These are phyloP conservation scores for Morus bassanus DNA, from an alignment of 2,797 vertebrate species.

Conservation along the genomic window DNA sequence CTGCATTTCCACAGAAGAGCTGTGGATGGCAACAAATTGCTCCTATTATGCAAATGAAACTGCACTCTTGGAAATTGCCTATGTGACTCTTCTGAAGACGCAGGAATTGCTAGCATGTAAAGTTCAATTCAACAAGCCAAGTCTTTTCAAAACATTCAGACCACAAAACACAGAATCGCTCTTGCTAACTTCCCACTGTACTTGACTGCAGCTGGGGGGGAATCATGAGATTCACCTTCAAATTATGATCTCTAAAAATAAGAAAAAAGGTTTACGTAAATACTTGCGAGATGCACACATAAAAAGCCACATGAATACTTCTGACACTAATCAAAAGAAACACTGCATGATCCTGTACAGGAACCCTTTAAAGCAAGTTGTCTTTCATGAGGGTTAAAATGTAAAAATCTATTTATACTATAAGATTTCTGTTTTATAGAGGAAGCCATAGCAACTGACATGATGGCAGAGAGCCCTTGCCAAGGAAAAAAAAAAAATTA, in stretches of 20 bases:
- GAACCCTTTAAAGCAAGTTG: neutral
- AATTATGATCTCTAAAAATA: neutral
- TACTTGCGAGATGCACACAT: neutral
- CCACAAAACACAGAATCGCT: neutral
- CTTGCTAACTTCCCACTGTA: neutral
- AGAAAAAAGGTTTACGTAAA: neutral
- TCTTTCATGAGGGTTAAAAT: neutral
- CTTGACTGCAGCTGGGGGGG: neutral
- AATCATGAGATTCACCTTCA: neutral
- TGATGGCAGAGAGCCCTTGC: neutral
- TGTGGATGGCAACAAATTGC: constrained; percentile 68
- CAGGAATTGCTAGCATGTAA: neutral
- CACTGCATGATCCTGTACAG: neutral
- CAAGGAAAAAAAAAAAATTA: constrained; percentile 15
- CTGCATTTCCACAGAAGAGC: constrained; percentile 60
- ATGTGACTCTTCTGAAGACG: constrained; percentile 39
- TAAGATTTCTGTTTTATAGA: constrained; percentile 22
- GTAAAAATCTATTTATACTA: neutral
- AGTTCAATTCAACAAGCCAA: constrained; percentile 46
- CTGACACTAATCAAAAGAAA: neutral
- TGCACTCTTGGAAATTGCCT: constrained; percentile 50
- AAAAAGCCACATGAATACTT: neutral
- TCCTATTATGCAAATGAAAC: constrained; percentile 57
- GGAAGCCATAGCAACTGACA: constrained; percentile 51
- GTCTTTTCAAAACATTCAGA: constrained; percentile 8